These are phyloP conservation scores for Trichopoda pennipes DNA, from an alignment of 2,888 invertebrate species.

Conservation along the genomic window DNA sequence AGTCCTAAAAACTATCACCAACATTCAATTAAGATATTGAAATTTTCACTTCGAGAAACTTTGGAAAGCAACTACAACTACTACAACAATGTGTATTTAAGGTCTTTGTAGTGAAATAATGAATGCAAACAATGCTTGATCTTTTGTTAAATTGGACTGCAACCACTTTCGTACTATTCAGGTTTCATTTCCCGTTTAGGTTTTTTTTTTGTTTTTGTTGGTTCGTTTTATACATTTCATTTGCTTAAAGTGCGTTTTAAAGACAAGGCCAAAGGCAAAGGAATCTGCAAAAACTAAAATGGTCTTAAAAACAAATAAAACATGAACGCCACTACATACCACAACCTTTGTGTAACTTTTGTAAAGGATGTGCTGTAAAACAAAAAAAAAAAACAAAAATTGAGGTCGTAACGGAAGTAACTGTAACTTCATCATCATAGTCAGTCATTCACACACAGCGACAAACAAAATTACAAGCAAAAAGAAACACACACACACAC, in stretches of 20 bases:
- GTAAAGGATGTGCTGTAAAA: conserved; percentile 32
- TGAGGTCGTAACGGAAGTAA: conserved; percentile 55
- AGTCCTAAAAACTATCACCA: conserved; percentile 55
- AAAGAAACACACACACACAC: not conserved
- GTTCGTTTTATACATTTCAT: not conserved
- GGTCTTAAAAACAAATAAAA: conserved; percentile 38
- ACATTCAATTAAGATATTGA: conserved; percentile 52
- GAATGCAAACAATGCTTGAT: conserved; percentile 43
- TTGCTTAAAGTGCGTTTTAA: conserved; percentile 48
- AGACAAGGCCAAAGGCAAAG: conserved; percentile 59
- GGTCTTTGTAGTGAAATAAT: conserved; percentile 52
- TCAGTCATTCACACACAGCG: conserved; percentile 3
- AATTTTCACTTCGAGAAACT: conserved; percentile 45
- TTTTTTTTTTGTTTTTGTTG: no score
- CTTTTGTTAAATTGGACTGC: conserved; percentile 44
- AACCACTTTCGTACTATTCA: not conserved
- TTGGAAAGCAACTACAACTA: conserved; percentile 6
- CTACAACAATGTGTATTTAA: conserved; percentile 46
- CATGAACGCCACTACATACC: conserved; percentile 5
- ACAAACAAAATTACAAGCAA: not conserved
- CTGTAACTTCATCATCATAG: conserved; percentile 49
- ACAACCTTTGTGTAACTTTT: conserved; percentile 41
- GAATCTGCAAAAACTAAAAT: conserved; percentile 48
- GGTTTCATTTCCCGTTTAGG: not conserved
- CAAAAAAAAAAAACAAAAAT: conserved; percentile 4